A percentile compares a stretch with the other conserved stretches of the same genome.
Conservation (phyloP, 2,797 vertebrate genomes). For the Anas bernieri region DNA sequence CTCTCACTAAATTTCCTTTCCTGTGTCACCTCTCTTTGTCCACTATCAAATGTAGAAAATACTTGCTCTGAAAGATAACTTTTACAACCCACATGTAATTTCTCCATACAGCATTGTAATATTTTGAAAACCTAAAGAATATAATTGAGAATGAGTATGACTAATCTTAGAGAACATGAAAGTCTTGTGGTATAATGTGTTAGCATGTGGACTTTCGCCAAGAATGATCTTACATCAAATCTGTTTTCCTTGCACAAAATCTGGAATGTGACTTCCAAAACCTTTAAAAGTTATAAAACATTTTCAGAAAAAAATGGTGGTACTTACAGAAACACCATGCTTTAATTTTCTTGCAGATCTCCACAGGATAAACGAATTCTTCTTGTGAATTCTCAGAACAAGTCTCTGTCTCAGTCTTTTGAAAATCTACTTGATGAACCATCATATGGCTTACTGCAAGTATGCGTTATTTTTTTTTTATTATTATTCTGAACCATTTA, state of each 20-base stretch:
- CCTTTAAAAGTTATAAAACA: background rate
- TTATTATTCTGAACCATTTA: background rate
- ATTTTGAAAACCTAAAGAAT: background rate
- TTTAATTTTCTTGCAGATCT: constrained; percentile 76
- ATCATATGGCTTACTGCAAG: constrained; percentile 87
- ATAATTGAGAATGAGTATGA: background rate
- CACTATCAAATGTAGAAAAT: background rate
- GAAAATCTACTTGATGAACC: constrained; percentile 96
- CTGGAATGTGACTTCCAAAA: background rate
- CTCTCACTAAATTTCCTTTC: background rate
- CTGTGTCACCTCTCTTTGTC: background rate
- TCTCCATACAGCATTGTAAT: background rate
- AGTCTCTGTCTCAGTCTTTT: constrained; percentile 93
- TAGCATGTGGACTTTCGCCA: background rate
- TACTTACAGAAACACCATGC: background rate
- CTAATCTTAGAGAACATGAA: background rate
- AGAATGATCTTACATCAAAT: background rate
- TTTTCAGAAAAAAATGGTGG: background rate
- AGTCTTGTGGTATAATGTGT: background rate
- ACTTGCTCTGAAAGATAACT: background rate
- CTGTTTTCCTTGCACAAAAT: background rate
- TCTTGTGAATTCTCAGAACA: constrained; percentile 87
- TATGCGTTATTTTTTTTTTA: constrained; percentile 63
- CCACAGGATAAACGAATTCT: constrained; percentile 84
- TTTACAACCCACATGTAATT: background rate